phyloP scores from a whole-genome alignment of 2,113 vertebrate species.

The Hippotragus niger region DNA sequence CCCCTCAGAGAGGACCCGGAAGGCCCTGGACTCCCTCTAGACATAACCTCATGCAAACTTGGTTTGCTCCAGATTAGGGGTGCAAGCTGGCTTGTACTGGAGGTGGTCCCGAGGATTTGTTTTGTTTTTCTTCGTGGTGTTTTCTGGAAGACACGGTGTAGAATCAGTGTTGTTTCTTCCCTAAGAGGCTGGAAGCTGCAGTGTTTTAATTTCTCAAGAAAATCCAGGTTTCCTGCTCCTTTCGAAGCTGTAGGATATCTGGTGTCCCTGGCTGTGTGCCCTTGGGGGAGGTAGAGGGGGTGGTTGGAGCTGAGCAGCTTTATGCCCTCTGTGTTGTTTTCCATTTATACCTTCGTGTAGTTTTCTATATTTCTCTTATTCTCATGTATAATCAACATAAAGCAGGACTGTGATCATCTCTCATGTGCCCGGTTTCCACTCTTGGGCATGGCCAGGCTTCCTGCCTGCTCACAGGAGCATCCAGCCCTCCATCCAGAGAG shows the following conservation, averaged over 20 bases:
- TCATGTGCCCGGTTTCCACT: rapidly evolving
- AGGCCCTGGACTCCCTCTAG: not conserved
- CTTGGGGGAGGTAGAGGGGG: not conserved
- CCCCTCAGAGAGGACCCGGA: not conserved
- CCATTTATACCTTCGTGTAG: too few relatives aligned
- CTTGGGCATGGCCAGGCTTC: too few relatives aligned
- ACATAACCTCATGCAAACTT: not conserved
- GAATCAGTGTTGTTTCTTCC: not conserved
- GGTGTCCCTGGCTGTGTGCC: not conserved
- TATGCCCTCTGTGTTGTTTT: too few relatives aligned
- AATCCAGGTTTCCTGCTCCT: not conserved
- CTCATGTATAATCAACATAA: too few relatives aligned
- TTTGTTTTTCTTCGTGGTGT: not conserved
- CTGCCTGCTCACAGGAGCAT: too few relatives aligned
- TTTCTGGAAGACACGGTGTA: not conserved
- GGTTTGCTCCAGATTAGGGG: not conserved
- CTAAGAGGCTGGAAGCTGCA: not conserved
- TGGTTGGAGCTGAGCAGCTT: not conserved
- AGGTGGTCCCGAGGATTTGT: not conserved
- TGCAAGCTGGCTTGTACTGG: not conserved
- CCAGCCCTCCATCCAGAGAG: too few relatives aligned
- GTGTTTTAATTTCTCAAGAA: not conserved
- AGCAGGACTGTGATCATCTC: too few relatives aligned
- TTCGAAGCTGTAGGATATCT: not conserved
- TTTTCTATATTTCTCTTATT: too few relatives aligned